Evolutionary conservation across 2,797 vertebrate genomes (phyloP), one percentile per base, ranked within the genome.

Genomic region (Dallia pectoralis): DNA sequence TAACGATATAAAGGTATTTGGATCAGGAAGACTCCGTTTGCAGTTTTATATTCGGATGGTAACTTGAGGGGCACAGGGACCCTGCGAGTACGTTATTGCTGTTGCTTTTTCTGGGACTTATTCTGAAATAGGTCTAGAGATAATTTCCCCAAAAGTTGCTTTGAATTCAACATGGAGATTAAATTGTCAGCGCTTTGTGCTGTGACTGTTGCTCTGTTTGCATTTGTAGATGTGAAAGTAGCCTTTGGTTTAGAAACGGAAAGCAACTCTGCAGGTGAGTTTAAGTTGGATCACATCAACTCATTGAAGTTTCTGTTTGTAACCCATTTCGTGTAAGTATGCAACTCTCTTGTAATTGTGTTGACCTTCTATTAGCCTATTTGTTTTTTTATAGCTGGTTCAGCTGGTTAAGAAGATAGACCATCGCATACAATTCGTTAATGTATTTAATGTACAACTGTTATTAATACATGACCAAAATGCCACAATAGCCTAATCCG

Each of bases 51-150:
- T 15, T 36, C 14, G 12, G 75, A 30, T 4, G 44, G 63, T 59
- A 84, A 87, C 27, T 6, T 78, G 33, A 74, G 81, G 77, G 78
- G 85, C 85, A 84, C 77, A 70, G 62, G 77, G 85, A 89, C 88
- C 88, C 84, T 76, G 77, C 67, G 16, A 19, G 47, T 12, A 22
- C 36, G 15, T 47, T 48, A 25, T 59, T 59, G 9, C 11, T 6
- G 53, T 25, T 8, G 11, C 11, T 59, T 59, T n/a, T n/a, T 56
- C 53, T 56, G n/a, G 1, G 9, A n/a, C 53, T 22, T 56, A n/a
- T 14, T 25, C 11, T 56, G 3, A 56, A 56, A 56, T 25, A 2
- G 22, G 25, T 56, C 12, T 56, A 22, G 5, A 49, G n/a, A 59
- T 9, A 9, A 56, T 25, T 56, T 22, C 8, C 53, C n/a, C 9